Evolutionary conservation across 2,797 vertebrate species (phyloP), one percentile per base, ranked within the genome.

Genomic region (Valencia hispanica): DNA sequence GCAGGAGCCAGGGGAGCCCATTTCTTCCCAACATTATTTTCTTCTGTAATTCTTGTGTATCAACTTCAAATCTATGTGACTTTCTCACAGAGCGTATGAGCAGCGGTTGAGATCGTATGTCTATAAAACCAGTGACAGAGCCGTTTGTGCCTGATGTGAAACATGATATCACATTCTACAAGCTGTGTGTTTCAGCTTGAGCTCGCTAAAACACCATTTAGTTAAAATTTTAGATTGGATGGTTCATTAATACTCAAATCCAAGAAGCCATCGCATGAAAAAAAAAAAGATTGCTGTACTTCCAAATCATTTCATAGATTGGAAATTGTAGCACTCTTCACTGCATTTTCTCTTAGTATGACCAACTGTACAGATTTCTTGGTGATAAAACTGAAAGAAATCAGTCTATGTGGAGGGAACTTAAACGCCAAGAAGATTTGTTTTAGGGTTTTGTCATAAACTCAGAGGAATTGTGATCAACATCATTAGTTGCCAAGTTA

Each of bases 101-200:
- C 27, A 68, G 84, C 82, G 82, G 78, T 86, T 79, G 77, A 86
- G 86, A 92, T 76, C 83, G 77, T 55, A 41, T 81, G 81, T 91
- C 89, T 90, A 74, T 90, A 84, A 90, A 91, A 91, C 91, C 79
- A 88, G 83, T 83, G 77, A 88, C 59, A 68, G 79, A 90, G 80
- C 39, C 70, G 68, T 82, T 88, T 84, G 47, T 57, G 87, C 74
- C 72, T 88, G 43, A 34, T 20, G 74, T 86, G 87, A 89, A 91
- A 92, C 84, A 22, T 0, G 76, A 93, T 88, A 87, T 59, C 84
- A 86, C 82, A 83, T 41, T 86, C 87, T 83, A 55, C 72, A 80
- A 77, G 82, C 80, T 73, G 75, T 17, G 34, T 73, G 69, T 72
- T 80, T 77, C 59, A 88, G 71, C 81, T 89, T 57, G 72, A 66